Conservation (phyloP, 2,888 invertebrate species). For the Notodonta ziczac region DNA sequence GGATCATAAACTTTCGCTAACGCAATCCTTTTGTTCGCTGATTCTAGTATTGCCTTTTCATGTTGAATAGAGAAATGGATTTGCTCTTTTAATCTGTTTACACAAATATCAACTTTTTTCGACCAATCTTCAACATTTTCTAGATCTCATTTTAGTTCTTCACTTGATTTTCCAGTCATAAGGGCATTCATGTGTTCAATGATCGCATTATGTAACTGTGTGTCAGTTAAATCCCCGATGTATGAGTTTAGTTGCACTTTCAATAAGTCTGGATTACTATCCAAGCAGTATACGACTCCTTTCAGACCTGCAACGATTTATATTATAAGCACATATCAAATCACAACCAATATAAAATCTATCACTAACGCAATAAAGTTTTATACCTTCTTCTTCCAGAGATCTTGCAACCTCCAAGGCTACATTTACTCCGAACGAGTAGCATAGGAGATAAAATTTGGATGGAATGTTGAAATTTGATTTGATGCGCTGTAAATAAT, state of each 20-base stretch:
- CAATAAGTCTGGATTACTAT: constrained; percentile 59
- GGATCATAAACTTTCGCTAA: constrained; percentile 50
- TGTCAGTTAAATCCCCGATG: constrained; percentile 43
- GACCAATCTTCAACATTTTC: constrained; percentile 35
- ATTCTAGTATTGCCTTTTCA: constrained; percentile 40
- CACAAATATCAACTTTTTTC: constrained; percentile 41
- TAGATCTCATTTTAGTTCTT: constrained; percentile 34
- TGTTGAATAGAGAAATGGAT: constrained; percentile 47
- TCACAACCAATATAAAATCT: too few relatives aligned
- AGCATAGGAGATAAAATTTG: constrained; percentile 40
- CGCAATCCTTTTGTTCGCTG: constrained; percentile 45
- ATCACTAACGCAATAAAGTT: background rate
- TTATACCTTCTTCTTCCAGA: constrained; percentile 62
- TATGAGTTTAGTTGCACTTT: constrained; percentile 47
- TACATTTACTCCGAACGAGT: constrained; percentile 60
- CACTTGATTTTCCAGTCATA: constrained; percentile 33
- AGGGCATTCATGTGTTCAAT: constrained; percentile 44
- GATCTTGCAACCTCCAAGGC: constrained; percentile 61
- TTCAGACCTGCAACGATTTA: constrained; percentile 41
- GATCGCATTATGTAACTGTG: constrained; percentile 45
- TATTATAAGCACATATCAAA: too few relatives aligned
- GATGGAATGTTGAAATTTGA: constrained; percentile 12
- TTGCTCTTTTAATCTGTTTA: constrained; percentile 31
- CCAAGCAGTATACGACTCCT: constrained; percentile 58
- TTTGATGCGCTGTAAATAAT: too few relatives aligned